Conservation (phyloP, 2,888 invertebrate genomes). For the Andrena dorsata region DNA sequence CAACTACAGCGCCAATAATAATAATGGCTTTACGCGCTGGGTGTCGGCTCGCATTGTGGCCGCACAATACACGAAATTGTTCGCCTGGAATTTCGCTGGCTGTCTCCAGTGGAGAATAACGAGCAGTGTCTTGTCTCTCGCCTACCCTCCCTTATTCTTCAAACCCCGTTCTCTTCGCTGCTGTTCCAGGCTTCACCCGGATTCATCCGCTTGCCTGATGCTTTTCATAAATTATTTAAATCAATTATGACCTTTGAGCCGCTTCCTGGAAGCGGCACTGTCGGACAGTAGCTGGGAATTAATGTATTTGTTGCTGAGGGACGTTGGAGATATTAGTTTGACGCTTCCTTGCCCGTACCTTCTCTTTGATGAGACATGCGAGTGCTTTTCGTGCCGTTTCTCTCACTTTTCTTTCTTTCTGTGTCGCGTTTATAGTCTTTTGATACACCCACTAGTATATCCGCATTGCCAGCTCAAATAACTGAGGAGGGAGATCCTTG, state of each 20-base stretch:
- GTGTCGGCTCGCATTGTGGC: constrained; percentile 40
- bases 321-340: neutral
- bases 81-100: constrained; percentile 49
- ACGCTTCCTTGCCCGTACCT: neutral
- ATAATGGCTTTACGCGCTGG: constrained; percentile 55
- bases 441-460: no score
- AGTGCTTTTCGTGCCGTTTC: neutral
- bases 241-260: constrained; percentile 28
- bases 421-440: no score
- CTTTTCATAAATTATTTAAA: constrained; percentile 50
- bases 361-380: neutral
- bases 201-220: neutral
- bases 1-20: constrained; percentile 52
- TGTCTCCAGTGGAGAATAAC: constrained; percentile 53
- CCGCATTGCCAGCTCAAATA: no score
- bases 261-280: neutral
- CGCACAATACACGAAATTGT: constrained; percentile 43
- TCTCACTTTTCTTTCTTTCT: neutral
- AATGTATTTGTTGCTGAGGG: constrained; percentile 1
- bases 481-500: neutral
- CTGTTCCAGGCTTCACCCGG: neutral
- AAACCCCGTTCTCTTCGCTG: neutral
- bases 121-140: constrained; percentile 34
- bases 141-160: neutral
- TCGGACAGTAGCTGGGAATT: constrained; percentile 5